Conservation (phyloP, 1,140 invertebrate species). For the Pararge aegeria region DNA sequence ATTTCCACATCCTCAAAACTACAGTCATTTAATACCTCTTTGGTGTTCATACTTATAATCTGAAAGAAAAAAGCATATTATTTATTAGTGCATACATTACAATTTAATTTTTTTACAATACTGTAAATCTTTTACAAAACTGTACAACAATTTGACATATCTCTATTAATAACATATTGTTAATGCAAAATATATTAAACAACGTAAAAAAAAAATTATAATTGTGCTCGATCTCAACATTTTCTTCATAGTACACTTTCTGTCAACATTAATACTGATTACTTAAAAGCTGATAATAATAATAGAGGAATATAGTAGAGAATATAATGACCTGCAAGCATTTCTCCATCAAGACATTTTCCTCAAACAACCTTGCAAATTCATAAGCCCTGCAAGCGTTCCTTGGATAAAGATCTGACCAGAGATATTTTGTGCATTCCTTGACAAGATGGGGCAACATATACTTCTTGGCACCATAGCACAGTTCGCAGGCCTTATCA, state of each 20-base stretch:
- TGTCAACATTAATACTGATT: too few species aligned
- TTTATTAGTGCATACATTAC: background rate
- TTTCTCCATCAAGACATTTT: constrained; percentile 88
- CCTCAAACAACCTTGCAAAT: constrained; percentile 91
- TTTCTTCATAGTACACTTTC: too few species aligned
- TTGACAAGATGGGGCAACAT: constrained; percentile 90
- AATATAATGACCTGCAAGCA: constrained; percentile 83
- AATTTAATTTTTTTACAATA: too few species aligned
- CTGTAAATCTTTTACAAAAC: too few species aligned
- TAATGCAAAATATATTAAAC: too few species aligned
- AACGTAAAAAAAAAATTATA: too few species aligned
- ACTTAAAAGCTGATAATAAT: too few species aligned
- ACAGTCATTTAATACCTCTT: constrained; percentile 85
- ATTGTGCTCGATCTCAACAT: too few species aligned
- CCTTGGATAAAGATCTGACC: constrained; percentile 87
- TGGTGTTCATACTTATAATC: constrained; percentile 88
- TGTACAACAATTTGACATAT: too few species aligned
- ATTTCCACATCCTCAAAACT: constrained; percentile 88
- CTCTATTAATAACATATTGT: too few species aligned
- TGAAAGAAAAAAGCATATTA: constrained; percentile 51
- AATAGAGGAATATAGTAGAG: too few species aligned
- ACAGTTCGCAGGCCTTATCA: constrained; percentile 91
- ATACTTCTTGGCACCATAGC: constrained; percentile 93
- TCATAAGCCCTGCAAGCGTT: constrained; percentile 92
- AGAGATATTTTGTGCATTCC: constrained; percentile 89